A percentile compares a stretch with the other conserved stretches of the same genome.
These are phyloP conservation scores for Chymomyza caudatula DNA, from an alignment of 2,888 invertebrate species.

Conservation along the genomic window DNA sequence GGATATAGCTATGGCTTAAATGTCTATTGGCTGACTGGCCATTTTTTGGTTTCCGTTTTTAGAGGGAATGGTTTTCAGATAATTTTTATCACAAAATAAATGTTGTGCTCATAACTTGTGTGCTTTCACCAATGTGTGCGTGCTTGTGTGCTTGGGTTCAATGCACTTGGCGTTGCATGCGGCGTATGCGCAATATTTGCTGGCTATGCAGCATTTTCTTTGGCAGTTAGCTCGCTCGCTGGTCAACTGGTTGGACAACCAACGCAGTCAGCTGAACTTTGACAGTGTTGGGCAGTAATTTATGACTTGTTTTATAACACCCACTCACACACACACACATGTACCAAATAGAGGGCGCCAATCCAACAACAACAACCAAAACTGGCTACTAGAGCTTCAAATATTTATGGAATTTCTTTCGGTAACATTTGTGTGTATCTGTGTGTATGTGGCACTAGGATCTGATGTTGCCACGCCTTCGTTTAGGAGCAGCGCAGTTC, in stretches of 20 bases:
- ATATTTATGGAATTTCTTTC: slow-evolving; percentile 70
- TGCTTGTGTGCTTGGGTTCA: slow-evolving; percentile 42
- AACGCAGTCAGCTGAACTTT: slow-evolving; percentile 67
- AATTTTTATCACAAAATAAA: slow-evolving; percentile 55
- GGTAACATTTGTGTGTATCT: slow-evolving; percentile 49
- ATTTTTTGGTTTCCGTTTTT: slow-evolving; percentile 22
- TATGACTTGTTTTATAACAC: slow-evolving; percentile 72
- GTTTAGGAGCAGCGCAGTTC: slow-evolving; percentile 28
- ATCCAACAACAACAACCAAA: slow-evolving; percentile 30
- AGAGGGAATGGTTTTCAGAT: slow-evolving; percentile 23
- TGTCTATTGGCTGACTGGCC: slow-evolving; percentile 31
- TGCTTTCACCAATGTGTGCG: neutral
- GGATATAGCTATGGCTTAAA: neutral
- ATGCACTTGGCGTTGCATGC: slow-evolving; percentile 52
- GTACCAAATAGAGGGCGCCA: slow-evolving; percentile 66
- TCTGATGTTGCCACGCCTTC: slow-evolving; percentile 53
- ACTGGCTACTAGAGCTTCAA: slow-evolving; percentile 45
- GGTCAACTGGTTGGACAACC: slow-evolving; percentile 37
- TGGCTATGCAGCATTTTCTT: slow-evolving; percentile 70
- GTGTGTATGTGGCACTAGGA: neutral
- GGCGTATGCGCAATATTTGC: slow-evolving; percentile 37
- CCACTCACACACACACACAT: slow-evolving; percentile 25
- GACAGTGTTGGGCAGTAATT: slow-evolving; percentile 64
- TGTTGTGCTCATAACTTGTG: slow-evolving; percentile 53
- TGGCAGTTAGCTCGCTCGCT: slow-evolving; percentile 60